phyloP scores from a whole-genome alignment of 2,888 invertebrate species.

The Ernsta delagoae region DNA sequence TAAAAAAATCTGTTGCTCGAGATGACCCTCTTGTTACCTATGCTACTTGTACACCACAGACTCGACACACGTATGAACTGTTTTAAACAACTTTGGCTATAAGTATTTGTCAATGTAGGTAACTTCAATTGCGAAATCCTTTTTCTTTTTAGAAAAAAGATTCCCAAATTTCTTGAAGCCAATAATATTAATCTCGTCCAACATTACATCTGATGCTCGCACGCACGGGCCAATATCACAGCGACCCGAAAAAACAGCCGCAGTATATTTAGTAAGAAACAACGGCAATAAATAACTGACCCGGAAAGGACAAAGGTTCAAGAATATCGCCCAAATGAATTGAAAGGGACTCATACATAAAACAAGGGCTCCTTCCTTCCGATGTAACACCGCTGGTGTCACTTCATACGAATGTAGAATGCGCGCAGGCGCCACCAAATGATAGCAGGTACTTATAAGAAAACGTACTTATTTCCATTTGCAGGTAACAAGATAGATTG shows the following conservation, averaged over 20 bases:
- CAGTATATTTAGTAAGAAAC: conserved; percentile 72
- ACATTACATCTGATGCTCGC: conserved; percentile 24
- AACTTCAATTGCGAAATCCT: neutral
- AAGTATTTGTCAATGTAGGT: too few relatives aligned
- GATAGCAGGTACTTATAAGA: neutral
- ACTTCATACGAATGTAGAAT: conserved; percentile 42
- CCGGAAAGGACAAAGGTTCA: conserved; percentile 81
- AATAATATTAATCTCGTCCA: conserved; percentile 32
- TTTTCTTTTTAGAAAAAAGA: neutral
- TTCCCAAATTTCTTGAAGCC: conserved; percentile 7
- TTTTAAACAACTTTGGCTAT: too few relatives aligned
- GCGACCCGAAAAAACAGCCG: conserved; percentile 57
- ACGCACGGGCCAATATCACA: conserved; percentile 33
- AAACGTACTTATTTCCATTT: too few relatives aligned
- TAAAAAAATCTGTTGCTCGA: too few relatives aligned
- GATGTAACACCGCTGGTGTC: conserved; percentile 61
- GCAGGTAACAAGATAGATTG: too few relatives aligned
- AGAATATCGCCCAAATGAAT: conserved; percentile 79
- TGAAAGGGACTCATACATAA: conserved; percentile 82
- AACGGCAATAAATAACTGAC: conserved; percentile 81
- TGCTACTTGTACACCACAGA: neutral
- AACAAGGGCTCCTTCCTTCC: conserved; percentile 64
- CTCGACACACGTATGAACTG: too few relatives aligned
- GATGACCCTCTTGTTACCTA: neutral
- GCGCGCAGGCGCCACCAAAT: neutral